Evolutionary conservation across 1,140 invertebrate genomes (phyloP), one percentile per base, ranked within the genome.

Genomic region (Halyomorpha halys): DNA sequence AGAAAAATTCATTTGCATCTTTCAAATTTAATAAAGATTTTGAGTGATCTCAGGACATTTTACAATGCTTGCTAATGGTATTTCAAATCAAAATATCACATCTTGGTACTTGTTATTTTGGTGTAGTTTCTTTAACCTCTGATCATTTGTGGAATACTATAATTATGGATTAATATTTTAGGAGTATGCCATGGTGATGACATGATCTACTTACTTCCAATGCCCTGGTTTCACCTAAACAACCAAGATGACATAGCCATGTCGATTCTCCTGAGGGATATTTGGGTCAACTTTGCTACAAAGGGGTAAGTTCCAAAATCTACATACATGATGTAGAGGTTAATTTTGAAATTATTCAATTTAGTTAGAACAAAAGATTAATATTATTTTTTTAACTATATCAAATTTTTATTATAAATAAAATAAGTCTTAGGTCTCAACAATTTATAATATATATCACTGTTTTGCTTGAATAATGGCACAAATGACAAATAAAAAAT

Each of bases 171-270:
- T 49, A 19, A 56, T 49, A 19, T 49, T 49, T 49, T n/a, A 56
- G 53, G 53, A 23, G 23, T 27, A 16, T 56, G 53, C 15, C 53
- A 56, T 27, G 53, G 53, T 21, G 53, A 56, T 25, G 53, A 56
- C 15, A 25, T 56, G 18, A 21, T 56, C 15, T 25, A 56, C 18
- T 3, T 56, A 16, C 15, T 56, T 3, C 53, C 53, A 16, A 23
- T 25, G 23, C 19, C 18, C 3, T 56, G 53, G 53, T 56, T 56
- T 25, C 9, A 25, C 47, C 47, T 19, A 1, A 11, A 56, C 15
- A 56, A 23, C 15, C 15, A 23, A 27, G 53, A 25, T 23, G 19
- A 56, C 23, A 49, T 18, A 19, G 6, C 1, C n/a, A 49, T 56
- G 23, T 25, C 53, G 9, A 8, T 19, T 3, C 9, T 23, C 18